Evolutionary conservation across 2,888 invertebrate genomes (phyloP), one percentile per base, ranked within the genome.

Genomic region (Athrips mouffetella): DNA sequence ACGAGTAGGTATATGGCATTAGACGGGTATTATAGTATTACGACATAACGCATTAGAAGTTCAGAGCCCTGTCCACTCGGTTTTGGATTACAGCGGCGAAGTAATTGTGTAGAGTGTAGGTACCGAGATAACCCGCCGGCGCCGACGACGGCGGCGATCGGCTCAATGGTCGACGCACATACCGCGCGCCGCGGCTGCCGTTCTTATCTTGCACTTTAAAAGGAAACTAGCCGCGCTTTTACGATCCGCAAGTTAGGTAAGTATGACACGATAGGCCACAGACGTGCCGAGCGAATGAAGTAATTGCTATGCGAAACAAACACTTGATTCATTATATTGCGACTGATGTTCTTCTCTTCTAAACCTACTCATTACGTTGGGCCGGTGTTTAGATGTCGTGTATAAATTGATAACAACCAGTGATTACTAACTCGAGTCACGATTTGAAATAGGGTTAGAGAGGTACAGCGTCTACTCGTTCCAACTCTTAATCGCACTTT

Each of bases 161-260:
- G 23, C 29, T 30, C 41, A 48, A 41, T 31, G 33, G 29, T 33
- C 39, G 30, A 21, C 41, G 46, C 31, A 18, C 31, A n/a, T 16
- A 25, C 15, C 29, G 31, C 35, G 44, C 48, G 49, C 35, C 51
- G 53, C 55, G 49, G 52, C 62, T 70, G 64, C 63, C 65, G 74
- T 67, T 71, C 76, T 84, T 82, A 82, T 83, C 83, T 76, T 59
- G 57, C 63, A 63, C 80, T 80, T 73, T 81, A 81, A 77, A 82
- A 83, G 80, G 80, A 81, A 83, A 81, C 82, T 81, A 78, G 80
- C 73, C 73, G 72, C 73, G 76, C 76, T 73, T 81, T 82, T 76
- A 79, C 73, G 76, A 79, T 76, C 74, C 65, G 65, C 63, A 63
- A 70, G 70, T 72, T 76, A 65, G 59, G 58, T 76, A 65, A 58